Base-by-base conservation (phyloP, 2,113 vertebrate species). In the Spea multiplicata region DNA sequence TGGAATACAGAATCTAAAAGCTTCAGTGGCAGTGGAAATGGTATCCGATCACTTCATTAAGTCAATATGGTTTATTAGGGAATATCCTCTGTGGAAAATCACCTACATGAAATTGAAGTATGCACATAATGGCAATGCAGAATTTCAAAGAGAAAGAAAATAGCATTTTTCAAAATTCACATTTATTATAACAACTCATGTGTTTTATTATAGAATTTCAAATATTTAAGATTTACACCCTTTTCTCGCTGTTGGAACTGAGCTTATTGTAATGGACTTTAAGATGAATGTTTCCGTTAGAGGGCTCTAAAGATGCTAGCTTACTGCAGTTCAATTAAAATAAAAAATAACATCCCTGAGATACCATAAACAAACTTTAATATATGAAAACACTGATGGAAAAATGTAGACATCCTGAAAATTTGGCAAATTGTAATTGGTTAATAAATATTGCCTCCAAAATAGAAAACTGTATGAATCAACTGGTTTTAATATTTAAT, bases 21-120 rank as follows among this genome's bases (percentile, higher is more conserved):
- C 8, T 68, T 47, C 52, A 69, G 6, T 57, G 55, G 44, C 53
- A 68, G 50, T 44, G 30, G 16, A 76, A 44, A 59, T 44, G n/a
- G 65, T 8, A 68, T 76, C 49, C 14, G 66, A 76, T 76, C 65
- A 47, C 62, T 76, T 76, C 74, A 76, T 76, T 76, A 76, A 46
- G n/a, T 50, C 67, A 76, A 76, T 76, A 68, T 68, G 50, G 74
- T 69, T 59, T 76, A 66, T 76, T 59, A 76, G 68, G 74, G 52
- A 49, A 76, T 76, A 68, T 76, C 48, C 66, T 48, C 44, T 17
- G 30, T 57, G 48, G 50, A 76, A 59, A 59, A 69, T 76, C 53
- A 69, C 62, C 45, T 49, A 69, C 59, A 77, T 76, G 74, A 76
- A 76, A 76, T 69, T 68, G 65, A 76, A 76, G 65, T 76, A 68